Evolutionary conservation across 1,140 invertebrate genomes (phyloP).

Genomic region (Neodiprion pinetum): DNA sequence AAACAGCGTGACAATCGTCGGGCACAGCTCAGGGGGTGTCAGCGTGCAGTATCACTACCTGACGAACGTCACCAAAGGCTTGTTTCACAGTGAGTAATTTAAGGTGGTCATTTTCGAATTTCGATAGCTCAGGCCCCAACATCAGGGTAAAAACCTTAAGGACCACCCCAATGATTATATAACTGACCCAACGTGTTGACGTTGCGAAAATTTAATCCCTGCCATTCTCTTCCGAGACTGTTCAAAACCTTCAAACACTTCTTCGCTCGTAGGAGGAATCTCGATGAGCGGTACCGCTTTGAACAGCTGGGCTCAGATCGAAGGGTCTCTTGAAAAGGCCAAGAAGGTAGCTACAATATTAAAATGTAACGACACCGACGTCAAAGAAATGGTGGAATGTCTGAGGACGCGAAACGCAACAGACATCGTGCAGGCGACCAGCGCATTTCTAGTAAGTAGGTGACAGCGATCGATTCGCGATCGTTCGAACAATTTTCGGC

Average conservation of each 20-base stretch:
- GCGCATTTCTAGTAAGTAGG: conserved; percentile 44
- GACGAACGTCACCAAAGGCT: too few species aligned
- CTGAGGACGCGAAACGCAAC: conserved; percentile 66
- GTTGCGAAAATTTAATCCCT: too few species aligned
- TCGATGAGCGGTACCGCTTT: conserved; percentile 76
- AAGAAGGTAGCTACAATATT: conserved; percentile 66
- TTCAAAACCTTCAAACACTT: too few species aligned
- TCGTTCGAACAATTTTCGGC: too few species aligned
- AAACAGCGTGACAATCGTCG: conserved; percentile 56
- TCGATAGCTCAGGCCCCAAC: too few species aligned
- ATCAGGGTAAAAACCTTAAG: too few species aligned
- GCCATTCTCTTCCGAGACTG: too few species aligned
- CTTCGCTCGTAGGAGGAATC: conserved; percentile 60
- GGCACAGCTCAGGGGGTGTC: conserved; percentile 51
- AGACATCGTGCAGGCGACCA: conserved; percentile 51
- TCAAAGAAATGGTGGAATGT: conserved; percentile 68
- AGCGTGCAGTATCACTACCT: conserved; percentile 5
- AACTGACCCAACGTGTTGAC: too few species aligned
- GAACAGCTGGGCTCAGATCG: conserved; percentile 69
- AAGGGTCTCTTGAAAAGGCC: conserved; percentile 69
- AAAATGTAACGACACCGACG: conserved; percentile 67
- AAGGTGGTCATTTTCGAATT: neutral
- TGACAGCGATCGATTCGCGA: neutral
- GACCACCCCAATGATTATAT: too few species aligned
- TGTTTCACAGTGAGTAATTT: neutral